Base-by-base conservation (phyloP, 1,140 invertebrate species). In the Drosophila setifemur region DNA sequence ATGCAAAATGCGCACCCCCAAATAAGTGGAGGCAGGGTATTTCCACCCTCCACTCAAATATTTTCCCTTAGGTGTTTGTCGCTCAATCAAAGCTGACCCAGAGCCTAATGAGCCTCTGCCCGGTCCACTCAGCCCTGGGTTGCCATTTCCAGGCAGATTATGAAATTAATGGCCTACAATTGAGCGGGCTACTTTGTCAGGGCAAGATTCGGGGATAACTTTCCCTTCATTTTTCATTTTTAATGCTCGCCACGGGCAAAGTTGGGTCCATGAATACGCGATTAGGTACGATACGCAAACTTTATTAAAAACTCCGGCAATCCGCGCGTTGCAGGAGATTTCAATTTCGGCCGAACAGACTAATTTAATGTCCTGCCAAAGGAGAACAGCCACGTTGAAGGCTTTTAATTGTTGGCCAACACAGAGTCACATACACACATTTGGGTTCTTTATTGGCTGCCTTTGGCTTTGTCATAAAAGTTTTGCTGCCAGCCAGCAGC, bases 101-200 rank as follows among this genome's bases (percentile, higher is more conserved):
- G 43, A 25, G 37, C 63, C 50, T 61, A 61, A 61, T 58, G 57
- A 61, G 50, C 29, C 29, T 5, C n/a, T n/a, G n/a, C 58, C 25
- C 58, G 37, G 14, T 28, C 45, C 64, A 50, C 21, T 8, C n/a
- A 4, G 18, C 19, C 16, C 33, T 40, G 43, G 25, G 28, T 19
- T 55, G 52, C 57, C 57, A 61, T 61, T 61, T 58, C 58, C 57
- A 35, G 53, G 39, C 44, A 69, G 66, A 71, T 71, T 71, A 71
- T 50, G 66, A 68, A 71, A 71, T 71, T 58, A 71, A 69, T 71
- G 66, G 64, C 66, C 66, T 68, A 45, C 66, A 68, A 70, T 70
- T 70, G 66, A 70, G 66, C 43, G 26, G 37, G 37, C 57, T 61
- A 61, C 57, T 61, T 61, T 61, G 52, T 61, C 57, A 57, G 45